Evolutionary conservation across 2,888 invertebrate species (phyloP).

Genomic region (Selenia dentaria): DNA sequence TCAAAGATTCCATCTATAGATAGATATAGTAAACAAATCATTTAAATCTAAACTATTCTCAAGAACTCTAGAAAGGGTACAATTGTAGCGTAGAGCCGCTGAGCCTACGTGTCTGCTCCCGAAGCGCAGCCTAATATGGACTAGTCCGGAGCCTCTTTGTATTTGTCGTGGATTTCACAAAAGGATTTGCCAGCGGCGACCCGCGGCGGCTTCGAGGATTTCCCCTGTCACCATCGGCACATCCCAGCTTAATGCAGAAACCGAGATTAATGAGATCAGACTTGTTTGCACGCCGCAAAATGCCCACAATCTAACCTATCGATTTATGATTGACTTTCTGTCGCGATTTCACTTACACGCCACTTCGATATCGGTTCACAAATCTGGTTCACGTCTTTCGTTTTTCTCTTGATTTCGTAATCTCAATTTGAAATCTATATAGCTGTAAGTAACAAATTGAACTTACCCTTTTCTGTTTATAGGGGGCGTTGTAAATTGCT

Average conservation of each 20-base stretch:
- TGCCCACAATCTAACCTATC: conserved; percentile 41
- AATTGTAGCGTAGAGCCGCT: conserved; percentile 13
- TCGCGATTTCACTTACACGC: conserved; percentile 33
- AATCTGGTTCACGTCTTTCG: conserved; percentile 24
- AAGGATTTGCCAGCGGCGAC: conserved; percentile 69
- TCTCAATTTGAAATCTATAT: conserved; percentile 20
- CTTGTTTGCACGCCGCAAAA: conserved; percentile 44
- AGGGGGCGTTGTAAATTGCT: conserved; percentile 54
- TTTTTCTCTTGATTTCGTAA: conserved; percentile 23
- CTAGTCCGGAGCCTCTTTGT: conserved; percentile 50
- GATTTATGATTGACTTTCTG: conserved; percentile 45
- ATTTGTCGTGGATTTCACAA: conserved; percentile 67
- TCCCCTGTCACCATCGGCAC: conserved; percentile 74
- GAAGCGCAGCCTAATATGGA: conserved; percentile 33
- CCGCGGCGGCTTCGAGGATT: conserved; percentile 66
- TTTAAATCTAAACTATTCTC: neutral
- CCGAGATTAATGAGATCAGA: conserved; percentile 79
- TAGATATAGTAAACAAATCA: too few species aligned
- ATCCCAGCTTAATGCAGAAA: conserved; percentile 74
- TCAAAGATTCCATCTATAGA: too few species aligned
- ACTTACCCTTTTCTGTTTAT: conserved; percentile 50
- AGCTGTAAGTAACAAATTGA: conserved; percentile 26
- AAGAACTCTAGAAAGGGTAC: conserved; percentile 3
- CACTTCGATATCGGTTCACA: conserved; percentile 20
- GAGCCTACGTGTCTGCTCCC: conserved; percentile 21